Base-by-base conservation (phyloP, 2,797 vertebrate genomes). In the Eulemur rubriventer region DNA sequence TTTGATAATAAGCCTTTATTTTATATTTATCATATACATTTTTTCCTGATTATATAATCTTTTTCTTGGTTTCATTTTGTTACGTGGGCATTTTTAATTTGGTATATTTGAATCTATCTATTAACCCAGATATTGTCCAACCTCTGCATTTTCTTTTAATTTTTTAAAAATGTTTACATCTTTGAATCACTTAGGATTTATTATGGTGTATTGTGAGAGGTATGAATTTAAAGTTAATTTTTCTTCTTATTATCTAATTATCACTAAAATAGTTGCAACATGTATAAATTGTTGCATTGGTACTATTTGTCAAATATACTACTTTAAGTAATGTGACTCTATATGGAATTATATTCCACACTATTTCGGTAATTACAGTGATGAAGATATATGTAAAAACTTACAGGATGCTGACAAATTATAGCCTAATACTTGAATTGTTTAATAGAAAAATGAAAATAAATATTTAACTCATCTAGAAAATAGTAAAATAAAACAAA, bases 41-140 rank as follows among this genome's bases (percentile, higher is more conserved):
- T 80, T 43, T 76, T 6, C 82, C 50, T 70, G 10, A 79, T 73
- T 90, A 30, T 46, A n/a, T 61, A 38, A 59, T 28, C n/a, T 61
- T 94, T 78, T 69, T 67, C 26, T 59, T 83, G 82, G n/a, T 59
- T 89, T 96, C 48, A 50, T 82, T 95, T 95, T 78, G 46, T 65
- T 63, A 82, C 24, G 10, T 1, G 41, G 22, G 20, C 43, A 85
- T 69, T 84, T 94, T 95, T 48, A 67, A 75, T 52, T 95, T 94
- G 61, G 41, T 26, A 18, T 67, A 48, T 91, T 72, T 89, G 67
- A 89, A 55, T 57, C 57, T 78, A 33, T 79, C 55, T 79, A 10
- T 81, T 33, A 89, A 48, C 55, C 38, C 55, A 48, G 26, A 91
- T 3, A 50, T 78, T 88, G 26, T 73, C 50, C 41, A 73, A 3